Base-by-base conservation (phyloP, 2,888 invertebrate species). In the Harpalus rufipes region DNA sequence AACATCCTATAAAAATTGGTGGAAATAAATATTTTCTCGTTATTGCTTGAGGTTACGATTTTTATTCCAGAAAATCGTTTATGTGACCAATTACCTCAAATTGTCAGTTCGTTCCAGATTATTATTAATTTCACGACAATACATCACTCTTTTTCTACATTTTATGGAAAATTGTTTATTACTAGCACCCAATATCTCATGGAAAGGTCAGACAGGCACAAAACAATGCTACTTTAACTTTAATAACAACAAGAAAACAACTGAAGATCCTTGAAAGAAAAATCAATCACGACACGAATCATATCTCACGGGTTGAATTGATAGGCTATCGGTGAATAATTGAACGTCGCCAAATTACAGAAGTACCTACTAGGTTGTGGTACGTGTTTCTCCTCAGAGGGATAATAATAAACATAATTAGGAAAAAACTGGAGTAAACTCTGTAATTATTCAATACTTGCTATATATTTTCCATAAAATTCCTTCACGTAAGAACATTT, bases 331-430 rank as follows among this genome's bases (percentile, higher is more conserved):
- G 41, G 41, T 51, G n/a, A 56, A 12, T 76, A 76, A 76, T 76
- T 76, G 76, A 76, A 51, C 18, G 18, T 76, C 21, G 76, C 51
- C n/a, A 8, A 44, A 74, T 74, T 21, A 51, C 41, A 51, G 74
- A 51, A 51, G 12, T 12, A 51, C 10, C 44, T 12, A 32, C 32
- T 51, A 76, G 21, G 16, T 18, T 14, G 58, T 39, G 59, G 12
- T 61, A 79, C 79, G 79, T 79, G 79, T 59, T 78, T 58, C 56
- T 25, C n/a, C 21, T 56, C 56, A 59, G 68, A 39, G 39, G 16
- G 78, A 12, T 32, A 56, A 21, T 78, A 78, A 78, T 78, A 56
- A 78, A 78, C 78, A 78, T 78, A 78, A 76, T 76, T 76, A 78
- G 68, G 68, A 68, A 78, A 78, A 78, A 78, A 78, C 21, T 78